phyloP scores from a whole-genome alignment of 2,113 vertebrate genomes.

The Regulus satrapa region DNA sequence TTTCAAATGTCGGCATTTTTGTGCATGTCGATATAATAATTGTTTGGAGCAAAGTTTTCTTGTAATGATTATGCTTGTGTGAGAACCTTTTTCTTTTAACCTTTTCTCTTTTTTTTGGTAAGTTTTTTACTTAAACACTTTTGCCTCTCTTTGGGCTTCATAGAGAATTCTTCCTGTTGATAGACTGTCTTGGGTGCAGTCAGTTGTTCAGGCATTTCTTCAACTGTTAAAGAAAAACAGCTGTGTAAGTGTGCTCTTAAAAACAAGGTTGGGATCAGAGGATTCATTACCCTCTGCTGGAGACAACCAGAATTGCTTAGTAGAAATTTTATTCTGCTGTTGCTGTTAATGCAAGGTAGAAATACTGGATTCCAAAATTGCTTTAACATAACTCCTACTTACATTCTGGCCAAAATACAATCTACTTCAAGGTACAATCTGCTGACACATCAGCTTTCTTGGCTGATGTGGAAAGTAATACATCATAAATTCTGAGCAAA shows the following conservation, averaged over 20 bases:
- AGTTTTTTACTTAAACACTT: not conserved
- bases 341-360: not conserved
- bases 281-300: conserved; percentile 37
- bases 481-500: not conserved
- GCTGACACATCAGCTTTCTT: not conserved
- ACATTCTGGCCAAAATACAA: not conserved
- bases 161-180: not conserved
- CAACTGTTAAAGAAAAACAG: conserved; percentile 23
- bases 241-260: not conserved
- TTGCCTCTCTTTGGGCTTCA: not conserved
- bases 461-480: not conserved
- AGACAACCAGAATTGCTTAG: not conserved
- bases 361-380: not conserved
- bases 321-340: not conserved
- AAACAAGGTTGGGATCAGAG: not conserved
- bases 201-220: conserved; percentile 6
- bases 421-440: not conserved
- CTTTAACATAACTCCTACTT: not conserved
- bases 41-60: not conserved
- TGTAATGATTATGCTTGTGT: not conserved
- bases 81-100: not conserved
- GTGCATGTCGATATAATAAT: not conserved
- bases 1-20: not conserved
- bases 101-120: not conserved
- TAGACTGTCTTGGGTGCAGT: not conserved